These are phyloP conservation scores for Salvelinus fontinalis DNA, from an alignment of 2,113 vertebrate genomes.

Conservation along the genomic window DNA sequence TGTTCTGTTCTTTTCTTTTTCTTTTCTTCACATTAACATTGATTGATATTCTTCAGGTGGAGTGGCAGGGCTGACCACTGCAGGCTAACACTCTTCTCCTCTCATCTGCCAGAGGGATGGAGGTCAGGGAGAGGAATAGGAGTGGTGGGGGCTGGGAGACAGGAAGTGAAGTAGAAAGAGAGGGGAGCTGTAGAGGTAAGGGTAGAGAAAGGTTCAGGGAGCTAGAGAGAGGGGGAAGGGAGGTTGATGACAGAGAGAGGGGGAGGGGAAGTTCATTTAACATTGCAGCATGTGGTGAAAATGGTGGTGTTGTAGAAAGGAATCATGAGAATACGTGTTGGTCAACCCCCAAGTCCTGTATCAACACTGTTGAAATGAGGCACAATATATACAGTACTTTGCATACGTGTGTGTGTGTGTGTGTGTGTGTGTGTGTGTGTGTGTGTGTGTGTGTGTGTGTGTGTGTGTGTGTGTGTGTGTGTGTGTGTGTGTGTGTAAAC, in stretches of 20 bases:
- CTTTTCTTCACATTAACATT: constrained; percentile 83
- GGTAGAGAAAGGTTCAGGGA: constrained; percentile 31
- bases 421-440: not conserved
- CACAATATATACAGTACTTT: not conserved
- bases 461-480: too few species aligned
- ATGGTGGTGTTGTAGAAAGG: too few species aligned
- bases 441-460: not conserved
- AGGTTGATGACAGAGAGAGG: too few species aligned
- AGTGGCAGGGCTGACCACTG: constrained; percentile 75
- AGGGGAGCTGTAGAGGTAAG: not conserved
- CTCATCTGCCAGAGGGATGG: constrained; percentile 65
- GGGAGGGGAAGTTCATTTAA: not conserved
- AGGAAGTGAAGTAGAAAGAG: constrained; percentile 9
- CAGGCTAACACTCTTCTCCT: constrained; percentile 64
- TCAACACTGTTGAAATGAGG: not conserved
- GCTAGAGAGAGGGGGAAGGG: not conserved
- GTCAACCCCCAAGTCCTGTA: not conserved
- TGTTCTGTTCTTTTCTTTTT: constrained; percentile 14
- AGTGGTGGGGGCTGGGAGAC: not conserved
- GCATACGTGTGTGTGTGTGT: not conserved
- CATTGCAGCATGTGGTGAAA: too few species aligned
- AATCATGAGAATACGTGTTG: too few species aligned
- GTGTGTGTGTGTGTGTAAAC: too few species aligned
- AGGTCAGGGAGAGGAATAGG: not conserved
- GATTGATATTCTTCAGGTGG: constrained; percentile 84